phyloP scores from a whole-genome alignment of 2,888 invertebrate species.

The Drosophila colorata region DNA sequence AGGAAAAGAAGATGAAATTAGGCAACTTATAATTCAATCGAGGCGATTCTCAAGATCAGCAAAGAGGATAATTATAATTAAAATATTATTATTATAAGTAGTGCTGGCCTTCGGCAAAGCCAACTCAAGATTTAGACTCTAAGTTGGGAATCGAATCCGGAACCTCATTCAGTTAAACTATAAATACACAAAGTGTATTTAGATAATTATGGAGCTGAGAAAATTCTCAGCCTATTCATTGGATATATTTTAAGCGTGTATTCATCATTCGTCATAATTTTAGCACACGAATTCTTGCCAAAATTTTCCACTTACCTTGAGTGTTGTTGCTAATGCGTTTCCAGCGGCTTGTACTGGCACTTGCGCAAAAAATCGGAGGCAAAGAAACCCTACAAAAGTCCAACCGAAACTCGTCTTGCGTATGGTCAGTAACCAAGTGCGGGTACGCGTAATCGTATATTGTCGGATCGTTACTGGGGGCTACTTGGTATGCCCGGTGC shows the following conservation, averaged over 20 bases:
- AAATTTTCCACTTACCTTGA: conserved; percentile 8
- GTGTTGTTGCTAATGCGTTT: conserved; percentile 1
- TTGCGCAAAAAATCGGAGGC: conserved; percentile 12
- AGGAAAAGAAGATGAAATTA: not conserved
- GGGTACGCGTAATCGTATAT: conserved; percentile 26
- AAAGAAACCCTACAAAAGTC: conserved; percentile 50
- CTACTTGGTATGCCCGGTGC: conserved; percentile 74
- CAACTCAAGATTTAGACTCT: not conserved
- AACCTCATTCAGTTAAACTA: not conserved
- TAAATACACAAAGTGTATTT: conserved; percentile 1
- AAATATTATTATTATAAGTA: not conserved
- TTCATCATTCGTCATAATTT: not conserved
- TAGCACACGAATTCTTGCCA: not conserved
- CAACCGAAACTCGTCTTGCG: conserved; percentile 71
- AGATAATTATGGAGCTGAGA: not conserved
- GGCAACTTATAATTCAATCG: not conserved
- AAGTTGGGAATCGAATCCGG: not conserved
- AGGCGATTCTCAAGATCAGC: not conserved
- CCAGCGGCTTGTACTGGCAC: conserved; percentile 21
- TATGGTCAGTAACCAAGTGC: conserved; percentile 70
- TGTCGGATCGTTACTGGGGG: conserved; percentile 23
- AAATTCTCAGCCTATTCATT: not conserved
- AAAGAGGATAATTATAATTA: not conserved
- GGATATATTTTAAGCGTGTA: no score
- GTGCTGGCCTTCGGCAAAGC: not conserved